These are phyloP conservation scores for Argopecten irradians DNA, from an alignment of 1,140 invertebrate genomes.

Conservation along the genomic window DNA sequence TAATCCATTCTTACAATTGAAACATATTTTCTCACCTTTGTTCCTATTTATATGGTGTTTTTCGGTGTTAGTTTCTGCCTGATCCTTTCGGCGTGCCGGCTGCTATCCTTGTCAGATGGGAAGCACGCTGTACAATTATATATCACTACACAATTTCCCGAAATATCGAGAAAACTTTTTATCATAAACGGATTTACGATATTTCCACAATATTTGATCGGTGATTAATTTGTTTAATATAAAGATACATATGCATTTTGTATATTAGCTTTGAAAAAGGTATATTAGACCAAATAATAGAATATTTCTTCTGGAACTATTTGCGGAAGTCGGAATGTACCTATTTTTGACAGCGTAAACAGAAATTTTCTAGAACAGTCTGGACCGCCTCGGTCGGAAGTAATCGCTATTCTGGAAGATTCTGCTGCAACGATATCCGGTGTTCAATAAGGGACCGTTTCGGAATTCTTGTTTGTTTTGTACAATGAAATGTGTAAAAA, in stretches of 20 bases:
- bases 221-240: neutral
- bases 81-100: slow-evolving; percentile 4
- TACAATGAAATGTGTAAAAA: too few species aligned
- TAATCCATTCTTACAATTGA: neutral
- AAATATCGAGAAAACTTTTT: neutral
- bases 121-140: neutral
- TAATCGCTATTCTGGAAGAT: neutral
- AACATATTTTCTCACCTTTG: neutral
- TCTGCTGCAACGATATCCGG: slow-evolving; percentile 14
- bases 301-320: neutral
- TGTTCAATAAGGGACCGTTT: neutral
- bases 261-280: neutral
- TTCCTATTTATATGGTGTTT: neutral
- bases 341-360: neutral
- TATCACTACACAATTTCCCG: neutral
- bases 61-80: neutral
- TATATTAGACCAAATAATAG: neutral
- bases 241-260: neutral
- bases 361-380: slow-evolving; percentile 2
- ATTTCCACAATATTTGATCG: neutral
- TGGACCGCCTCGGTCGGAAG: too few species aligned
- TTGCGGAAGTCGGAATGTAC: neutral
- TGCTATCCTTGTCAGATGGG: neutral
- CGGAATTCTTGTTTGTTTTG: neutral
- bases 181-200: neutral